Evolutionary conservation across 2,888 invertebrate genomes (phyloP), one percentile per base, ranked within the genome.

Genomic region (Chloromyia formosa): DNA sequence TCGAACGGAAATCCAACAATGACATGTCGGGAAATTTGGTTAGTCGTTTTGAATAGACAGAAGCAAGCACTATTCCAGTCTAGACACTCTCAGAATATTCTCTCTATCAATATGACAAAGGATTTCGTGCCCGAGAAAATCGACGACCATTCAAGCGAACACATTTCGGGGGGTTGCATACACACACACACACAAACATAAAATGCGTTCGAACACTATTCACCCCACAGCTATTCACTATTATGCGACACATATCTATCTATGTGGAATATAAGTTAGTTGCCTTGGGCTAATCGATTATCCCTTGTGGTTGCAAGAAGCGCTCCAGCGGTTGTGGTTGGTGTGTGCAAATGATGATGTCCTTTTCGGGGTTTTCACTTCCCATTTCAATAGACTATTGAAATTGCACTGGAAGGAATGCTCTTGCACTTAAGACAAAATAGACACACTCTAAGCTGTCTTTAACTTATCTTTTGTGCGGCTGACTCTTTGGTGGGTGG

Each of bases 291-390:
- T 49, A 66, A 66, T 66, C 66, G 66, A 66, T 66, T 66, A 66
- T 49, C 66, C 16, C 27, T 49, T n/a, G 49, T 12, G 49, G 49
- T 49, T 49, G 49, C 49, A n/a, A 49, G 49, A 49, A 49, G 27
- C 3, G 27, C 27, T 35, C 27, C 27, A 49, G 49, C 16, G 49
- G 49, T 49, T 49, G 49, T 49, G 49, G 49, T 49, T n/a, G 49
- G 49, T 62, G 40, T 62, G 62, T 66, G 66, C 66, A 66, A 66
- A 66, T 66, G 66, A 66, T 66, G 66, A 66, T 66, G 66, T 22
- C 66, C 49, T 66, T 66, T 66, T 66, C 10, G 45, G 22, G 35
- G 16, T 42, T 40, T 35, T 60, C 42, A 62, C 42, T 62, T 62
- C 42, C 62, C 16, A 35, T 35, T 35, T 35, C 27, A 35, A 35